phyloP scores from a whole-genome alignment of 2,888 invertebrate species.

The Scaptomyza flava region DNA sequence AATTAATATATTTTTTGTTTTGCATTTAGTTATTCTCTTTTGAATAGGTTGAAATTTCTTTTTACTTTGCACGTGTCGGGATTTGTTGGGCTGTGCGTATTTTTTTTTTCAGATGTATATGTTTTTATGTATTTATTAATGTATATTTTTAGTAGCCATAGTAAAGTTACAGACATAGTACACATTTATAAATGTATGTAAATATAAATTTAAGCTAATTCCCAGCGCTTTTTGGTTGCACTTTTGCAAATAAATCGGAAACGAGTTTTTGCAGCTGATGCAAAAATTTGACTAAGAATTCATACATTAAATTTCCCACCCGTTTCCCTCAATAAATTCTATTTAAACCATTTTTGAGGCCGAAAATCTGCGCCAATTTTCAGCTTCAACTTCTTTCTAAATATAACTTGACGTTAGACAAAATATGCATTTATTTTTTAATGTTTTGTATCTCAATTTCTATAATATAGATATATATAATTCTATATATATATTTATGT shows the following conservation, averaged over 20 bases:
- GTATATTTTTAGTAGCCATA: constrained; percentile 53
- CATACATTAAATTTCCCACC: constrained; percentile 21
- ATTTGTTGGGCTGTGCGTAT: constrained; percentile 40
- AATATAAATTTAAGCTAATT: constrained; percentile 67
- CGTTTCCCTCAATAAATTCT: constrained; percentile 44
- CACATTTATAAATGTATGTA: constrained; percentile 63
- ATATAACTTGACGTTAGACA: constrained; percentile 75
- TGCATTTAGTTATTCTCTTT: constrained; percentile 34
- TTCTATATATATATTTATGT: constrained; percentile 34
- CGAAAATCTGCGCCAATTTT: constrained; percentile 45
- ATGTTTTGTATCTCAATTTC: constrained; percentile 37
- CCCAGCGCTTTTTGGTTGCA: constrained; percentile 20
- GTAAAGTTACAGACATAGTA: constrained; percentile 58
- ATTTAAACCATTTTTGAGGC: constrained; percentile 46
- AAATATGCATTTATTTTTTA: constrained; percentile 60
- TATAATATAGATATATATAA: constrained; percentile 44
- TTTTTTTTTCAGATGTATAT: constrained; percentile 21
- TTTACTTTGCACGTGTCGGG: constrained; percentile 38
- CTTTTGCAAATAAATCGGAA: constrained; percentile 51
- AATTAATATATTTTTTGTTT: constrained; percentile 58
- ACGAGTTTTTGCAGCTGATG: constrained; percentile 38
- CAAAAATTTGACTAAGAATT: constrained; percentile 60
- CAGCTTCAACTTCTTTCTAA: constrained; percentile 52
- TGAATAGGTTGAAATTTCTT: constrained; percentile 37
- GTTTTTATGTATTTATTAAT: constrained; percentile 27